Percentiles rank a stretch among this genome's conserved stretches.
Evolutionary conservation across 2,888 invertebrate genomes (phyloP).

Genomic region (Gerosis bhagava): DNA sequence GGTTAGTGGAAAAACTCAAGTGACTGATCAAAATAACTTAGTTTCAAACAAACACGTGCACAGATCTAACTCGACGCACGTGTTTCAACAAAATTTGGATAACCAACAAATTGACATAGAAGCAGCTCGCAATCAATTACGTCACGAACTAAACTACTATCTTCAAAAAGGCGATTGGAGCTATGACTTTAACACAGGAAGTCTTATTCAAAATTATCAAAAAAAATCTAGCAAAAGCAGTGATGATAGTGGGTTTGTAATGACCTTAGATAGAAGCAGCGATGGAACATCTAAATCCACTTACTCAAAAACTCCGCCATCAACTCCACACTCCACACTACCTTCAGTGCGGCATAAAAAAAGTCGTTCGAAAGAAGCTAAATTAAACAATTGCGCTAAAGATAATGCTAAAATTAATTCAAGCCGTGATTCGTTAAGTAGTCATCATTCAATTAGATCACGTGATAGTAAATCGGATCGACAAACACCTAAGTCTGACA

Average conservation of each 20-base stretch:
- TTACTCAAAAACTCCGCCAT: slow-evolving; percentile 75
- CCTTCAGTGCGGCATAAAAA: slow-evolving; percentile 75
- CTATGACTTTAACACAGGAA: slow-evolving; percentile 74
- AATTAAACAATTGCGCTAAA: slow-evolving; percentile 63
- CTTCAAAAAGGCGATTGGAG: slow-evolving; percentile 79
- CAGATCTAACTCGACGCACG: slow-evolving; percentile 84
- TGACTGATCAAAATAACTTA: slow-evolving; percentile 75
- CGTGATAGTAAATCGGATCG: slow-evolving; percentile 76
- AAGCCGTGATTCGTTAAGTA: slow-evolving; percentile 75
- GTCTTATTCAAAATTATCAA: slow-evolving; percentile 75
- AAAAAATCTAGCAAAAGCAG: slow-evolving; percentile 78
- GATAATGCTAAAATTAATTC: slow-evolving; percentile 68
- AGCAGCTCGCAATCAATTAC: slow-evolving; percentile 70
- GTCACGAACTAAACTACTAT: slow-evolving; percentile 75
- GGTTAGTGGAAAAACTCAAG: slow-evolving; percentile 80
- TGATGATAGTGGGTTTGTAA: slow-evolving; percentile 76
- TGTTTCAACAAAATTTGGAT: slow-evolving; percentile 74
- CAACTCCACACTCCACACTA: slow-evolving; percentile 72
- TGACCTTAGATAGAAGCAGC: slow-evolving; percentile 77
- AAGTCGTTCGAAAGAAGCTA: slow-evolving; percentile 73
- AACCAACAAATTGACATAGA: slow-evolving; percentile 68
- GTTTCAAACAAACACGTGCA: slow-evolving; percentile 81
- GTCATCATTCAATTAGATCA: slow-evolving; percentile 76
- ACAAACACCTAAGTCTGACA: slow-evolving; percentile 72
- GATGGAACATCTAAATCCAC: slow-evolving; percentile 76